Evolutionary conservation across 2,113 vertebrate genomes (phyloP).

Genomic region (Chiloscyllium plagiosum): DNA sequence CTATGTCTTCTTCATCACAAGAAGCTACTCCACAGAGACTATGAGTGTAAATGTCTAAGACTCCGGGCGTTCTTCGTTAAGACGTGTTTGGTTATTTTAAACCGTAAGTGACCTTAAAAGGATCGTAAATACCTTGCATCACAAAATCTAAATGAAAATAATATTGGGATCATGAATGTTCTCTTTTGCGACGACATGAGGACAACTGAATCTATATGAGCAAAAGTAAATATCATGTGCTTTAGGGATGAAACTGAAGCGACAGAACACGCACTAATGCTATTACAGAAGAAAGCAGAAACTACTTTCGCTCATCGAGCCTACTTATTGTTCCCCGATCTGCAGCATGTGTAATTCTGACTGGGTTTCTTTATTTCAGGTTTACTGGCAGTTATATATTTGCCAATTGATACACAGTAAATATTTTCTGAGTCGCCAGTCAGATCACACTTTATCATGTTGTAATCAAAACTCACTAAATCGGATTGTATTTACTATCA

Average conservation of each 20-base stretch:
- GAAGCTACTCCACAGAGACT: not conserved
- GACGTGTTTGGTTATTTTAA: not conserved
- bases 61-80: not conserved
- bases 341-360: not conserved
- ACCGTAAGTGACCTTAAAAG: too few species aligned
- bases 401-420: not conserved
- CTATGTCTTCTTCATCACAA: conserved; percentile 3
- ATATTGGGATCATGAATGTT: not conserved
- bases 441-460: not conserved
- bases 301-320: not conserved
- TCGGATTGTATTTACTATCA: not conserved
- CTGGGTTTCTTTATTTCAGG: not conserved
- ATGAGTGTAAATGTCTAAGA: not conserved
- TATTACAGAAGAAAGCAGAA: not conserved
- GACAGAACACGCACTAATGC: not conserved
- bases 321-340: not conserved
- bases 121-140: not conserved
- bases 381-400: not conserved
- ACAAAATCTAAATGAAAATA: not conserved
- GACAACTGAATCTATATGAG: not conserved
- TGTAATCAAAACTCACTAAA: not conserved
- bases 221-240: not conserved
- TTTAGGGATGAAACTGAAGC: not conserved
- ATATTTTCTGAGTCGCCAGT: not conserved
- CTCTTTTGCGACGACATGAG: not conserved